Base-by-base conservation (phyloP, 2,888 invertebrate genomes). In the Sarcophaga rosellei region DNA sequence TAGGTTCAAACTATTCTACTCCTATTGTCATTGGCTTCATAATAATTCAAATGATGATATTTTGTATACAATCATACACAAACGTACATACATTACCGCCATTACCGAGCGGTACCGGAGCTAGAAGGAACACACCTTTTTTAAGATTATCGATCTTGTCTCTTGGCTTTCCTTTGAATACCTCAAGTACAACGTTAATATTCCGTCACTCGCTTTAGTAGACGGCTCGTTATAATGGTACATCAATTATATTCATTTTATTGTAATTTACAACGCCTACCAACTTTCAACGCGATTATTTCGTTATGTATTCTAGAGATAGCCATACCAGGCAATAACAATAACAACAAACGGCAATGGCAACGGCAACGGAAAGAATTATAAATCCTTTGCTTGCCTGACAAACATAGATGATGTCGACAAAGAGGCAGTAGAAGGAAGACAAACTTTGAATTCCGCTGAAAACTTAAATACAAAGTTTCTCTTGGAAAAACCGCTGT, bases 261-360 rank as follows among this genome's bases (percentile, higher is more conserved):
- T 86, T 86, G 86, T 86, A 86, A 86, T 86, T 86, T 86, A 86
- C 86, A 86, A 86, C 86, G 86, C 86, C 86, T 86, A 86, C 86
- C 86, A 86, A 78, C 86, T 86, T 86, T 86, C 86, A 86, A 84
- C 86, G 84, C 86, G 86, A 86, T 86, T 84, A 86, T 84, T 86
- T 81, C 74, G 78, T 66, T 81, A 66, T 70, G 84, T 62, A 81
- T 84, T 78, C 78, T 63, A 78, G 73, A 75, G 84, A 86, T 86
- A 86, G 86, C 84, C 81, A 81, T 84, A 10, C 81, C 45, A 73
- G 83, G 45, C 66, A 70, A 81, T 44, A 65, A 61, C 59, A 65
- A 61, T 63, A 77, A 59, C n/a, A 63, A n/a, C 73, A 74, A 35
- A 53, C 45, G 53, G 59, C 15, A 74, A 63, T n/a, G 45, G 65